Evolutionary conservation across 2,797 vertebrate genomes (phyloP).

Genomic region (Trematomus bernacchii): DNA sequence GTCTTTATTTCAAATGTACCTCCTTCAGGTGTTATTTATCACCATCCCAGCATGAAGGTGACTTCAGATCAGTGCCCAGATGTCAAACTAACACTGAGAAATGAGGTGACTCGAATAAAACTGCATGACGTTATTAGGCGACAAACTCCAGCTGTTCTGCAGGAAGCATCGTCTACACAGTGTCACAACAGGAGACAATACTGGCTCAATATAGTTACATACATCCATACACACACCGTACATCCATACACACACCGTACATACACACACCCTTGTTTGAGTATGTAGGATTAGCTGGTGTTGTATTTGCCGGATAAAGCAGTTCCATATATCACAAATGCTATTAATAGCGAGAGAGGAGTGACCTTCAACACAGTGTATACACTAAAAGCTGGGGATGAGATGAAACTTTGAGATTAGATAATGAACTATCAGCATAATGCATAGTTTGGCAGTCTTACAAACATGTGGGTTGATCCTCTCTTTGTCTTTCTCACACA

Average conservation of each 20-base stretch:
- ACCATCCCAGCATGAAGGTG: slow-evolving; percentile 27
- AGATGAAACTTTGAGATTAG: slow-evolving; percentile 11
- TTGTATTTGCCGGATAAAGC: not conserved
- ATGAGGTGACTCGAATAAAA: slow-evolving; percentile 10
- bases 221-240: not conserved
- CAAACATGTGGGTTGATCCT: slow-evolving; percentile 1
- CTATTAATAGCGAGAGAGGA: not conserved
- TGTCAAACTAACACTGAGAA: slow-evolving; percentile 5
- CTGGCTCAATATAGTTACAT: not conserved
- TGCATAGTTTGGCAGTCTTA: slow-evolving; percentile 40
- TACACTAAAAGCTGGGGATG: not conserved
- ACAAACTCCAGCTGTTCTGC: not conserved
- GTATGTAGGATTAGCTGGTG: not conserved
- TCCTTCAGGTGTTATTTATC: slow-evolving; percentile 7
- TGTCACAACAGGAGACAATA: not conserved
- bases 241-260: not conserved
- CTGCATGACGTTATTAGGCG: not conserved
- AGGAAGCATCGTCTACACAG: not conserved
- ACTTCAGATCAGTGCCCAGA: slow-evolving; percentile 9
- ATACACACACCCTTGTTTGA: not conserved
- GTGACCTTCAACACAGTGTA: slow-evolving; percentile 24
- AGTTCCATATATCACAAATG: not conserved
- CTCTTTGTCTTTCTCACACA: not conserved
- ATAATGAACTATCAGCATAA: slow-evolving; percentile 34
- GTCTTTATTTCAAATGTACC: not conserved